A percentile compares a stretch with the other conserved stretches of the same genome.
These are phyloP conservation scores for Drosophila serrata DNA, from an alignment of 1,140 invertebrate species.

Conservation along the genomic window DNA sequence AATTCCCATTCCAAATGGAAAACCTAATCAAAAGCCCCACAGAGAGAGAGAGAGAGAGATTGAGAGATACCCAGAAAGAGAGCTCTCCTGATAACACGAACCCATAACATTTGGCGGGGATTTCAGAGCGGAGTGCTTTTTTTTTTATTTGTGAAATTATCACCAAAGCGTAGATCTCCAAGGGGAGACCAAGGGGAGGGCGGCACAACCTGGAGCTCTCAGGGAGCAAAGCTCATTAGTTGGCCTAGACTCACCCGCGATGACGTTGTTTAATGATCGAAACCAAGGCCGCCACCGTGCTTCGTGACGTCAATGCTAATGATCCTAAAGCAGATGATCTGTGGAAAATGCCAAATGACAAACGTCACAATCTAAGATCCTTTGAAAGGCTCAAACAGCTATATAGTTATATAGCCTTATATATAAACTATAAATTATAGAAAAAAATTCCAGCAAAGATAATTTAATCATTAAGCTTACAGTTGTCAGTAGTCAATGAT, in stretches of 20 bases:
- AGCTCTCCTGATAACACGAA: conserved; percentile 13
- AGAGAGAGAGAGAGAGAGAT: neutral
- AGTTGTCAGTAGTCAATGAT: no score
- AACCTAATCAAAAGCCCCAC: neutral
- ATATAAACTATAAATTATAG: neutral
- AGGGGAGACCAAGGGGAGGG: neutral
- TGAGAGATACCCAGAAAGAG: neutral
- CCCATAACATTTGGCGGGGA: neutral
- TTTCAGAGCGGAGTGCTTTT: neutral
- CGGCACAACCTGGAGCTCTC: conserved; percentile 7
- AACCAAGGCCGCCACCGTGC: conserved; percentile 14
- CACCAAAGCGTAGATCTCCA: conserved; percentile 1
- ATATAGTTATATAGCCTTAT: no score
- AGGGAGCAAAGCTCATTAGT: conserved; percentile 46
- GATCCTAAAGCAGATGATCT: conserved; percentile 13
- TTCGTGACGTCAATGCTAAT: conserved; percentile 42
- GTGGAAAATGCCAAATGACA: conserved; percentile 26
- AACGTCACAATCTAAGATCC: neutral
- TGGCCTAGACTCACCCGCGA: conserved; percentile 46
- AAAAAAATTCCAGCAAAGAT: neutral
- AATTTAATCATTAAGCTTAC: neutral
- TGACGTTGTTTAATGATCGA: conserved; percentile 43
- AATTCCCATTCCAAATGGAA: neutral
- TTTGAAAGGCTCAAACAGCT: neutral
- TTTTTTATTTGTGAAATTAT: conserved; percentile 17